Evolutionary conservation across 2,113 vertebrate genomes (phyloP).

Genomic region (Ceyx margarethae): DNA sequence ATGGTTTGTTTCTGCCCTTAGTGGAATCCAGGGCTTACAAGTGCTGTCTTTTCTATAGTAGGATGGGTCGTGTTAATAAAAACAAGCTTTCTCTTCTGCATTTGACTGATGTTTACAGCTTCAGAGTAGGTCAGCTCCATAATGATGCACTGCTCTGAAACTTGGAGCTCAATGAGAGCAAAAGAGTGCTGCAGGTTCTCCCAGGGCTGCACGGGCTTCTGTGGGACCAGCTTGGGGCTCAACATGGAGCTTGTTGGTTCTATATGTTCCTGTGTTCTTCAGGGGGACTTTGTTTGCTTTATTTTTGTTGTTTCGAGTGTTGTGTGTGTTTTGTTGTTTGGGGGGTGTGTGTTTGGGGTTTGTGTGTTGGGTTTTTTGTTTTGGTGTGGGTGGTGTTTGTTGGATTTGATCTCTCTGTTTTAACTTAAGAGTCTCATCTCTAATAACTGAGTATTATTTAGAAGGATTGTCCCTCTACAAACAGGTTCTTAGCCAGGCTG

Average conservation of each 20-base stretch:
- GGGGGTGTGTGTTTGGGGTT: no score
- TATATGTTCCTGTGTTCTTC: no score
- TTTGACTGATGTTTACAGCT: no score
- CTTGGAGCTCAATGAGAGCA: neutral
- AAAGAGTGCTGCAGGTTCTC: accelerated
- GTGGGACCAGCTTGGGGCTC: neutral
- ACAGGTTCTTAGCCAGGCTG: neutral
- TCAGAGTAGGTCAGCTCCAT: no score
- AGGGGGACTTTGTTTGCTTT: no score
- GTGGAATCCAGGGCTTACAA: neutral
- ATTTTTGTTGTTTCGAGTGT: no score
- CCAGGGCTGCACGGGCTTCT: neutral
- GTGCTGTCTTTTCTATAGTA: neutral
- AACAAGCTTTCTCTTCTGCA: neutral
- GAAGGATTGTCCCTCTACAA: neutral
- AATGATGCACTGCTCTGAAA: neutral
- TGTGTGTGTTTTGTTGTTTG: neutral
- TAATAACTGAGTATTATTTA: neutral
- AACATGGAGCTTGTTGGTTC: no score
- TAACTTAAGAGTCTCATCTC: neutral
- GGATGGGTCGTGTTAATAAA: neutral
- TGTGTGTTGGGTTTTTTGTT: neutral
- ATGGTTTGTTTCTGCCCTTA: neutral
- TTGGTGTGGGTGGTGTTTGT: no score
- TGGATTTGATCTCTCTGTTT: neutral